Conservation (phyloP, 2,113 vertebrate genomes). For the Dissostichus mawsoni region DNA sequence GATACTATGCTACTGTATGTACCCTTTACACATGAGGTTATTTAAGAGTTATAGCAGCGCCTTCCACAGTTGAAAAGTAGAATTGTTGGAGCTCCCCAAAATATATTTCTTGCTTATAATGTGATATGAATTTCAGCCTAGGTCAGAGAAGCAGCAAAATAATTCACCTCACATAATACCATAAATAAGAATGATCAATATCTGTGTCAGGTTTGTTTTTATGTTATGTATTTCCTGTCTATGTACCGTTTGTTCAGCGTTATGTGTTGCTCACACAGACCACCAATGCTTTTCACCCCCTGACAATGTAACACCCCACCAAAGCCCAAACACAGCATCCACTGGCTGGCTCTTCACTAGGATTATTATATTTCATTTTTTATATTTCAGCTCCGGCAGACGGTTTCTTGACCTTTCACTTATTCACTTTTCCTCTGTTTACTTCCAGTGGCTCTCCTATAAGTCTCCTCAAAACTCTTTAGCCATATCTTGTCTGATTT, state of each 20-base stretch:
- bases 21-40: background rate
- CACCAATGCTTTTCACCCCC: constrained; percentile 1
- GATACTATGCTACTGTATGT: too few relatives aligned
- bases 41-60: too few relatives aligned
- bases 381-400: constrained; percentile 3
- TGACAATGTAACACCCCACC: constrained; percentile 15
- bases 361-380: constrained; percentile 8
- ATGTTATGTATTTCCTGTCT: background rate
- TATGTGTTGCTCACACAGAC: constrained; percentile 21
- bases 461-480: background rate
- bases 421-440: background rate
- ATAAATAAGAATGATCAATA: background rate
- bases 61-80: background rate
- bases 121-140: background rate
- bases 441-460: background rate
- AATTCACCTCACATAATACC: background rate
- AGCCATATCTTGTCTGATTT: background rate
- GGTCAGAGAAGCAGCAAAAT: background rate
- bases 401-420: constrained; percentile 16
- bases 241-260: background rate
- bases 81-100: too few relatives aligned
- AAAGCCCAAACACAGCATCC: background rate
- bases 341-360: background rate
- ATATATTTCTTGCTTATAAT: background rate
- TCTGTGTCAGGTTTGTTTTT: background rate